Evolutionary conservation across 1,140 invertebrate species (phyloP).

Genomic region (Lordiphosa stackelbergi): DNA sequence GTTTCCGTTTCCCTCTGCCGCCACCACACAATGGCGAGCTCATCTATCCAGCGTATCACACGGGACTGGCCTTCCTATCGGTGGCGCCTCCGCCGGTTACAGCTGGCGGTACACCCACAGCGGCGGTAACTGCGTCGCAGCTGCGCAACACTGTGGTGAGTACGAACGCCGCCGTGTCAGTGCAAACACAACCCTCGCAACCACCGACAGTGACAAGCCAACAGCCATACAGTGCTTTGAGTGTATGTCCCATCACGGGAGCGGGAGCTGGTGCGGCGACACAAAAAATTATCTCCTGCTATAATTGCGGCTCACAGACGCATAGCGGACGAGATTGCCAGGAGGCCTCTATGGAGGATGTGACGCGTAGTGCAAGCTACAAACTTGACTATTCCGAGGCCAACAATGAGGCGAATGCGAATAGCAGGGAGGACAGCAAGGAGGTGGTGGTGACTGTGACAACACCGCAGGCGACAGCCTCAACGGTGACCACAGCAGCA

Average conservation of each 20-base stretch:
- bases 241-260: slow-evolving; percentile 57
- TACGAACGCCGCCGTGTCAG: slow-evolving; percentile 47
- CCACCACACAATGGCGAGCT: slow-evolving; percentile 70
- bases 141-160: slow-evolving; percentile 73
- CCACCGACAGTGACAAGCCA: slow-evolving; percentile 25
- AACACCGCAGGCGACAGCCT: slow-evolving; percentile 18
- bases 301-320: slow-evolving; percentile 86
- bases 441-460: slow-evolving; percentile 40
- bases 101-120: slow-evolving; percentile 66
- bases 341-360: slow-evolving; percentile 91
- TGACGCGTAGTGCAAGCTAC: slow-evolving; percentile 83
- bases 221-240: slow-evolving; percentile 44
- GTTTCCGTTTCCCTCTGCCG: slow-evolving; percentile 76
- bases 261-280: slow-evolving; percentile 31
- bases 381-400: slow-evolving; percentile 80
- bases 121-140: slow-evolving; percentile 77
- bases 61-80: slow-evolving; percentile 56
- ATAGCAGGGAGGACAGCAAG: slow-evolving; percentile 36
- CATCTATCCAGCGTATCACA: slow-evolving; percentile 77
- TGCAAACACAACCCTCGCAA: slow-evolving; percentile 47
- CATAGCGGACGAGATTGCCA: slow-evolving; percentile 91
- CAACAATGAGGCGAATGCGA: slow-evolving; percentile 35
- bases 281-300: slow-evolving; percentile 79
- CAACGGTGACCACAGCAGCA: slow-evolving; percentile 25
- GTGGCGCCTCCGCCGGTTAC: slow-evolving; percentile 75